Conservation (phyloP, 1,140 invertebrate genomes). For the Eubasilissa regina region DNA sequence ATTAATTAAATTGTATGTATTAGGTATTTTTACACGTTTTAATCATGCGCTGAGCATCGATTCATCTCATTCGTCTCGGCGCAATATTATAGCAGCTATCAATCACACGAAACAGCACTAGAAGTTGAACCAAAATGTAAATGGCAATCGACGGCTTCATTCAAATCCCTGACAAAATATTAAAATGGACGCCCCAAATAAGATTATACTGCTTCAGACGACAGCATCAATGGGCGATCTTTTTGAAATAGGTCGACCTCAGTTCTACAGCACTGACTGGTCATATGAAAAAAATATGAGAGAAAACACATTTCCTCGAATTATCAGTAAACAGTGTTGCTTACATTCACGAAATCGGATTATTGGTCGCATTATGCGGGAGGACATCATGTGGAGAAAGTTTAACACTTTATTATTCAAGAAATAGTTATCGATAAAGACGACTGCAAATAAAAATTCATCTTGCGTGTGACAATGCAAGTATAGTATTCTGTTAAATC, state of each 20-base stretch:
- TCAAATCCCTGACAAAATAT: conserved; percentile 60
- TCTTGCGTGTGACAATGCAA: background rate
- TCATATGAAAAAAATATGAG: conserved; percentile 21
- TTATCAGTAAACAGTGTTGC: conserved; percentile 11
- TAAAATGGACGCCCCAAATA: conserved; percentile 56
- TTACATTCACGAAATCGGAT: conserved; percentile 51
- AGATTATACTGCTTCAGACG: conserved; percentile 44
- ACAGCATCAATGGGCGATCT: conserved; percentile 29
- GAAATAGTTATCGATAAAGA: background rate
- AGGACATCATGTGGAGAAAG: conserved; percentile 41
- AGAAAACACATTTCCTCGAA: conserved; percentile 12
- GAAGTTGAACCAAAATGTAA: conserved; percentile 48
- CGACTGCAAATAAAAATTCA: background rate
- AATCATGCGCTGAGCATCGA: background rate
- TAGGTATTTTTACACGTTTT: no score
- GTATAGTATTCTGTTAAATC: background rate
- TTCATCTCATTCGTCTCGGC: background rate
- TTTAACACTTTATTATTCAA: background rate
- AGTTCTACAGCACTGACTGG: conserved; percentile 20
- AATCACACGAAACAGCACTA: conserved; percentile 46
- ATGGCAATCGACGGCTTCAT: conserved; percentile 56
- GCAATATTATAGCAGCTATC: conserved; percentile 19
- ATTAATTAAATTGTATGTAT: no score
- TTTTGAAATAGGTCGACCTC: conserved; percentile 42
- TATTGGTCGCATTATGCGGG: conserved; percentile 33